Evolutionary conservation across 2,797 vertebrate species (phyloP).

Genomic region (Intellagama lesueurii): DNA sequence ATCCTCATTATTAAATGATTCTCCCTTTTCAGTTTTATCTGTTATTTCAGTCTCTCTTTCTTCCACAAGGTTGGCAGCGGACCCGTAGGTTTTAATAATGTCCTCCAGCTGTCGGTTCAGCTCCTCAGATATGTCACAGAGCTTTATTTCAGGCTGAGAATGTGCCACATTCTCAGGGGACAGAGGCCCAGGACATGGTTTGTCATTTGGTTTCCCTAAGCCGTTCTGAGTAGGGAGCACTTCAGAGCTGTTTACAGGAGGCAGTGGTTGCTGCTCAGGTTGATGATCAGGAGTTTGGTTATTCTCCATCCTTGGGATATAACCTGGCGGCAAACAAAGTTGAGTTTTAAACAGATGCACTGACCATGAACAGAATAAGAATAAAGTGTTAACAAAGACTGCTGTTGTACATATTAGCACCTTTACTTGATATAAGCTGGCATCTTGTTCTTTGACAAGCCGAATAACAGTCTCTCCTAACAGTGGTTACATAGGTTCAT

Average conservation of each 20-base stretch:
- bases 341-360: conserved; percentile 38
- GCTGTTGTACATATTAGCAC: neutral
- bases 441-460: neutral
- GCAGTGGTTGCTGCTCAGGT: conserved; percentile 50
- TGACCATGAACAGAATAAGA: conserved; percentile 40
- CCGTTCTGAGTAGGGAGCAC: conserved; percentile 40
- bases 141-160: accelerated
- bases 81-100: conserved; percentile 87
- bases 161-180: neutral
- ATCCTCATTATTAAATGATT: conserved; percentile 68
- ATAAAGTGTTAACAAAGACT: neutral
- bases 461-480: neutral
- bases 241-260: conserved; percentile 19
- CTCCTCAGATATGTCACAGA: conserved; percentile 82
- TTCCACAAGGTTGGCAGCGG: conserved; percentile 70
- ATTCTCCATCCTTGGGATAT: conserved; percentile 82
- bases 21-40: conserved; percentile 69
- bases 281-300: conserved; percentile 70
- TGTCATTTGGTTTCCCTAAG: conserved; percentile 62
- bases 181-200: conserved; percentile 14
- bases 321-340: conserved; percentile 64
- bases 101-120: conserved; percentile 87
- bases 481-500: neutral
- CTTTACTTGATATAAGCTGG: neutral
- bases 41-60: conserved; percentile 50